Base-by-base conservation (phyloP, 1,140 invertebrate genomes). In the Goniozus legneri region DNA sequence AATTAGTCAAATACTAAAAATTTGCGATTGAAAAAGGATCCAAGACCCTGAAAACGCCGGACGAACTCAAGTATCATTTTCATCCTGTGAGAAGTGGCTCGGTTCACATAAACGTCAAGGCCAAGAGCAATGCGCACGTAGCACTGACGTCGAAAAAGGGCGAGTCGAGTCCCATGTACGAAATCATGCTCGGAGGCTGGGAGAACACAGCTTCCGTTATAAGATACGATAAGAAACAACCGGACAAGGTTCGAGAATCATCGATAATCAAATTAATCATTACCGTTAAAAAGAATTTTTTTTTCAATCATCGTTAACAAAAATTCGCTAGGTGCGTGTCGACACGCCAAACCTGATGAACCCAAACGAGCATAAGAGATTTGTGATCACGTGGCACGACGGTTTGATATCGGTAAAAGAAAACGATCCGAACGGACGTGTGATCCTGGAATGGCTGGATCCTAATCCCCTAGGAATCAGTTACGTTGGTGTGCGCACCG, bases 121-220 rank as follows among this genome's bases (percentile, higher is more conserved):
- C 80, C 30, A 74, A 75, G 14, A 78, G 80, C 66, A 82, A 84
- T 64, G 82, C 80, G 42, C 82, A 84, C 56, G 52, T 84, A 37
- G 79, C 78, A 46, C 65, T 84, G 35, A 78, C 80, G 14, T 62
- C 62, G 15, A 73, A 56, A 10, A 73, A 73, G 15, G 69, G 64
- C 31, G 80, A 80, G 57, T 72, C 77, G 16, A 75, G 76, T 47
- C 80, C 77, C 21, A 83, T 81, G 73, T 83, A 80, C 52, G 81
- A 83, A 69, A 71, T 83, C 44, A 77, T 84, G 54, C 67, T 84
- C 32, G 82, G 82, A 7, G 81, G 80, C 30, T 84, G 82, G 82
- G 78, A 81, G 52, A 83, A 83, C 53, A 74, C 65, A 34, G 77
- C 80, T 46, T 83, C 80, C 4, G 81, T 80, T 47, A 83, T 83